Evolutionary conservation across 2,888 invertebrate species (phyloP).

Genomic region (Parasteatoda lunata): DNA sequence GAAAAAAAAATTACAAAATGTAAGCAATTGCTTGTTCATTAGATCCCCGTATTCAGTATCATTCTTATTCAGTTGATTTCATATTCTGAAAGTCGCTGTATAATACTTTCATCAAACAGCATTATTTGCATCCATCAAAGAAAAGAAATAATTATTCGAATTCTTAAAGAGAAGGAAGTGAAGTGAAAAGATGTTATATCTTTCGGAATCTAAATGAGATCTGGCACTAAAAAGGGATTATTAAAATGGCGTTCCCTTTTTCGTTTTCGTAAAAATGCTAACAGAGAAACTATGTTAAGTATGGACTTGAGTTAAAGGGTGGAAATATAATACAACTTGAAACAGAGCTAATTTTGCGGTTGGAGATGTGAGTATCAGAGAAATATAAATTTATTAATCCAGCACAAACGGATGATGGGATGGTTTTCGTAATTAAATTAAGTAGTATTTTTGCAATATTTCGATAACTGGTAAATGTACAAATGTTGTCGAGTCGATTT

Average conservation of each 20-base stretch:
- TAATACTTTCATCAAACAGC: conserved; percentile 2
- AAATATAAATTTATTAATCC: too few relatives aligned
- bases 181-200: neutral
- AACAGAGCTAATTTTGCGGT: too few relatives aligned
- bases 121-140: conserved; percentile 11
- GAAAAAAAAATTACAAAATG: neutral
- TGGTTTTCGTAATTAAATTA: too few relatives aligned
- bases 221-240: neutral
- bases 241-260: neutral
- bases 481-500: too few relatives aligned
- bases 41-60: neutral
- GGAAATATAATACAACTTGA: too few relatives aligned
- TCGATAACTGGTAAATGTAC: too few relatives aligned
- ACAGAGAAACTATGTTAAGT: too few relatives aligned
- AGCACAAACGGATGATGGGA: too few relatives aligned
- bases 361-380: too few relatives aligned
- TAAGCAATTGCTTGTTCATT: conserved; percentile 9
- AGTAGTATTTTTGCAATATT: too few relatives aligned
- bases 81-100: neutral
- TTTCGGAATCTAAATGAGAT: conserved; percentile 1
- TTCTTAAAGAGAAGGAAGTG: neutral
- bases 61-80: neutral
- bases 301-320: too few relatives aligned
- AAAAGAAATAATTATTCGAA: conserved; percentile 4
- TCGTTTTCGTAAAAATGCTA: too few relatives aligned